Conservation (phyloP, 2,888 invertebrate species). For the Prenolepis imparis region DNA sequence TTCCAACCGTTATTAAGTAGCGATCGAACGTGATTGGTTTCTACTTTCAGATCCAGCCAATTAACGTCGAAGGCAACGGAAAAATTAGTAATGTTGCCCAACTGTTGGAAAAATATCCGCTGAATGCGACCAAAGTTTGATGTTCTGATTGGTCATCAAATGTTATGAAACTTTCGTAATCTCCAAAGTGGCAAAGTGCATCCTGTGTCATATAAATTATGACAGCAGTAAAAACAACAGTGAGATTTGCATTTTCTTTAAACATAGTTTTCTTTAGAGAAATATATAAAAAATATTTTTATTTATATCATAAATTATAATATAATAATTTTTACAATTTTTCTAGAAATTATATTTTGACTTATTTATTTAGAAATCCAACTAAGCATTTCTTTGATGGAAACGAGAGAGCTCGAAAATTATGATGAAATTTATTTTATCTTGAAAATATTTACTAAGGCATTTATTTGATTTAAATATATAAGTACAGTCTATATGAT, state of each 20-base stretch:
- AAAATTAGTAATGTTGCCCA: too few species aligned
- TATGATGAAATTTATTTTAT: constrained; percentile 56
- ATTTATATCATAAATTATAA: not conserved
- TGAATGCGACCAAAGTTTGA: too few species aligned
- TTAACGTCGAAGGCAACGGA: too few species aligned
- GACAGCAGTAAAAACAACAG: too few species aligned
- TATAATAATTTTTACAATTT: not conserved
- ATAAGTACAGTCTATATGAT: not conserved
- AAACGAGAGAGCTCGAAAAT: constrained; percentile 62
- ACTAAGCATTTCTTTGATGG: constrained; percentile 52
- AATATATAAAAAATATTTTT: not conserved
- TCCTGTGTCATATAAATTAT: not conserved
- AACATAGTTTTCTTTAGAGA: not conserved
- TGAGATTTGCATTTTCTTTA: not conserved
- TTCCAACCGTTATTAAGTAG: too few species aligned
- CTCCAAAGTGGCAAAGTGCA: not conserved
- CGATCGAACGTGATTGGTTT: too few species aligned
- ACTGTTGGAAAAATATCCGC: too few species aligned
- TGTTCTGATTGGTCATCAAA: not conserved
- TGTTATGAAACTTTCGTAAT: not conserved
- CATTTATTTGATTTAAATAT: constrained; percentile 39
- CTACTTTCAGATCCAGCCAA: too few species aligned
- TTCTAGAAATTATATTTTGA: constrained; percentile 29
- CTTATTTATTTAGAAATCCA: constrained; percentile 52
- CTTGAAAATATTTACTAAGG: constrained; percentile 44